Evolutionary conservation across 2,797 vertebrate species (phyloP).

Genomic region (Acanthornis magna): DNA sequence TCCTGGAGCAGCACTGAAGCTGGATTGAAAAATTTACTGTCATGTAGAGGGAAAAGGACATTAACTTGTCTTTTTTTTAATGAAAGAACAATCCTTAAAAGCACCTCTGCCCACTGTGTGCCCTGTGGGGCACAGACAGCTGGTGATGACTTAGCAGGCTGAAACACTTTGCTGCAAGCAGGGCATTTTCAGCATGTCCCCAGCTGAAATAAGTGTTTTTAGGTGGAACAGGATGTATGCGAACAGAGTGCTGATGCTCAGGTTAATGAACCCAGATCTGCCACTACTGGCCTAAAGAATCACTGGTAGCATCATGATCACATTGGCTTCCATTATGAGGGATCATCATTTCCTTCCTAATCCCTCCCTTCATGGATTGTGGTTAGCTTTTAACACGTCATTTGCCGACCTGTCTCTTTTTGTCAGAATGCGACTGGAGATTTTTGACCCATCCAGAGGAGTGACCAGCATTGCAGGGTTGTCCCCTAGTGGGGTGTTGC

Average conservation of each 20-base stretch:
- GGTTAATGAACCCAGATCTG: background rate
- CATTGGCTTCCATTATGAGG: background rate
- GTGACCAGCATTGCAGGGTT: background rate
- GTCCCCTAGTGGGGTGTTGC: background rate
- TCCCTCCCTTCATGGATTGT: background rate
- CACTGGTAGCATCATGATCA: background rate
- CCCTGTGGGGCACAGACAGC: background rate
- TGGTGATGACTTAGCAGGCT: background rate
- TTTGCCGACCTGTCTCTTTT: background rate
- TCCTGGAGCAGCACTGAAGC: background rate
- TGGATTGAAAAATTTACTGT: background rate
- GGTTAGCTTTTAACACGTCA: background rate
- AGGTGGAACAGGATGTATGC: background rate
- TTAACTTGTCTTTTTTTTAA: background rate
- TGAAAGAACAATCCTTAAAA: background rate
- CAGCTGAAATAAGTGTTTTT: background rate
- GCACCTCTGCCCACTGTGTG: background rate
- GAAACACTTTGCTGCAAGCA: background rate
- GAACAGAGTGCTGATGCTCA: background rate
- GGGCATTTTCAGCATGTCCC: background rate
- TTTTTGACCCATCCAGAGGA: background rate
- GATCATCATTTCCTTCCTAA: background rate
- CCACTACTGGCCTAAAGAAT: background rate
- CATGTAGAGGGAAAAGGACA: background rate
- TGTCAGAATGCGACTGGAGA: background rate